Evolutionary conservation across 1,140 invertebrate genomes (phyloP), one percentile per base, ranked within the genome.

Genomic region (Dufourea novaeangliae): DNA sequence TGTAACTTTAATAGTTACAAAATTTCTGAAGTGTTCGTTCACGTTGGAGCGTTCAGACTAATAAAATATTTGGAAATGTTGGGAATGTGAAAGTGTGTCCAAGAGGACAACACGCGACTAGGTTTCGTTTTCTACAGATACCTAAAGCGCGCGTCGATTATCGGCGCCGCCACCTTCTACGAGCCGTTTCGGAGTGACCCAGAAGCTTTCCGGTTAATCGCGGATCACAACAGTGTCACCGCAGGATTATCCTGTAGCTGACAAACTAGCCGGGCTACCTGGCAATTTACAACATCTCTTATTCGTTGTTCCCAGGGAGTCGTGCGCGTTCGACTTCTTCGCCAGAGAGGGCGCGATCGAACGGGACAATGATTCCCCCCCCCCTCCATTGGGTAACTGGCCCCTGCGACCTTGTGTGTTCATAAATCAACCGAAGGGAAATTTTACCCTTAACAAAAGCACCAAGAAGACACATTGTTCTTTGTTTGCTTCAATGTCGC

Each of bases 231-330:
- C 44, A 59, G 37, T 44, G 70, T 73, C 72, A 73, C 69, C 61
- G 61, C 70, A 59, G 71, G 62, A 75, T 79, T 67, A 79, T 79
- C 71, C 71, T 59, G 59, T 17, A 8, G 25, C 34, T 79, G 52
- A 29, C 62, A 79, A 79, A 75, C 63, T 79, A 34, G n/a, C 41
- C 62, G 67, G 41, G 39, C 25, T 46, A 59, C 64, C 62, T 64
- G 50, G 63, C 63, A 66, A 79, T 79, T 75, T 79, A 75, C 71
- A 52, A 67, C 54, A 46, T 50, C 41, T 50, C 71, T 66, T 64
- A 20, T 22, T 29, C 76, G 17, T 6, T 20, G 11, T 32, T 27
- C 17, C 25, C 17, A 17, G 29, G 20, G 8, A 61, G 22, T 32
- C 29, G 1, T 32, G 57, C 29, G 1, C 57, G 57, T 61, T 61